These are phyloP conservation scores for Pachypanchax playfairii DNA, from an alignment of 2,113 vertebrate species.

Conservation along the genomic window DNA sequence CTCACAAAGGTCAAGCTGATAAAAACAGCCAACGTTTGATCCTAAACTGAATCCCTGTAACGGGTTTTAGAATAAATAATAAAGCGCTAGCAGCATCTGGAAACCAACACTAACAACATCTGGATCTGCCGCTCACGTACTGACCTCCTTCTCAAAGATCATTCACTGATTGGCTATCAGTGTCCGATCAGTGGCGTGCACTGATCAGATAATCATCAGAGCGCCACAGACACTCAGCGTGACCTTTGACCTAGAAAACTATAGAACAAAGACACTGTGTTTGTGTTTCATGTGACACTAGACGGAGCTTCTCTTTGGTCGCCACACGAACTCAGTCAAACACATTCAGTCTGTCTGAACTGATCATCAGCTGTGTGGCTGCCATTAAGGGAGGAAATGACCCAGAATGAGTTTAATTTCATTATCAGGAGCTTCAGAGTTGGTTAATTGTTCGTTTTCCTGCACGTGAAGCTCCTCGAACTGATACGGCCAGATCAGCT, in stretches of 20 bases:
- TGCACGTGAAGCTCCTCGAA: not conserved
- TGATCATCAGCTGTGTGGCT: conserved; percentile 10
- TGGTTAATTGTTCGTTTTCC: not conserved
- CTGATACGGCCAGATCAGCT: not conserved
- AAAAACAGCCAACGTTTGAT: not conserved
- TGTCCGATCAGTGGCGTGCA: not conserved
- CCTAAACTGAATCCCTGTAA: not conserved
- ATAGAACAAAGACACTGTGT: not conserved
- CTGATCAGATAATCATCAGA: not conserved
- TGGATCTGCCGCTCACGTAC: too few relatives aligned
- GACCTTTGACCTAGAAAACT: conserved; percentile 11
- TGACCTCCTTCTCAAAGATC: too few relatives aligned
- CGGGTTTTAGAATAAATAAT: not conserved
- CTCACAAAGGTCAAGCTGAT: not conserved
- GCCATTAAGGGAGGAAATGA: not conserved
- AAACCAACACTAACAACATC: too few relatives aligned
- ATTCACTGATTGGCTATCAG: too few relatives aligned
- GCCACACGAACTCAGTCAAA: conserved; percentile 12
- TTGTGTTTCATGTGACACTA: not conserved
- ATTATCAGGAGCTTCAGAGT: not conserved
- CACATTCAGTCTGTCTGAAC: not conserved
- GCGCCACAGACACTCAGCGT: not conserved
- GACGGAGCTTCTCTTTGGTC: conserved; percentile 7
- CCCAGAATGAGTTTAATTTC: not conserved
- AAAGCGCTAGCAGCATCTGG: too few relatives aligned